Percentiles rank a stretch among this genome's conserved stretches.
These are phyloP conservation scores for Hycleus phaleratus DNA, from an alignment of 1,140 invertebrate genomes.

Conservation along the genomic window DNA sequence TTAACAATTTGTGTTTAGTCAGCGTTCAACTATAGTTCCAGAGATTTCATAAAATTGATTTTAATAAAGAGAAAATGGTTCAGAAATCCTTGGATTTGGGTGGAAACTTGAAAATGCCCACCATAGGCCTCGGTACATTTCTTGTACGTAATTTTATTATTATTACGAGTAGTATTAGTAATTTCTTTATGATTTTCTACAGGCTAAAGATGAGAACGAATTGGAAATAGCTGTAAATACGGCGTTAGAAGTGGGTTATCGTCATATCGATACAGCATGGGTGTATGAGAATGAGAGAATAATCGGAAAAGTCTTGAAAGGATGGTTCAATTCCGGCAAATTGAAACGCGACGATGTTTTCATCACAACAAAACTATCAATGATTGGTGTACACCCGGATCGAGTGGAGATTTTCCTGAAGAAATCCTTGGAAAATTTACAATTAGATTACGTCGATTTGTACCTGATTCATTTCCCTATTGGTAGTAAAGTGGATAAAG, in stretches of 20 bases:
- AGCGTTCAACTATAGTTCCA: background rate
- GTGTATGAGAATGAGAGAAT: constrained; percentile 75
- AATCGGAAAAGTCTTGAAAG: constrained; percentile 68
- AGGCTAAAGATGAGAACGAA: constrained; percentile 58
- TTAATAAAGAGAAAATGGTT: too few relatives aligned
- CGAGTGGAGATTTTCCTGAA: constrained; percentile 65
- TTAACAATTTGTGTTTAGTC: background rate
- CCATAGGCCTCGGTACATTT: too few relatives aligned
- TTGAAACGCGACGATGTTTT: constrained; percentile 68
- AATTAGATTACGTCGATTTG: constrained; percentile 74
- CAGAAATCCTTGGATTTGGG: background rate
- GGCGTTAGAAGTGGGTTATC: constrained; percentile 59
- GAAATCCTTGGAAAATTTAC: constrained; percentile 63
- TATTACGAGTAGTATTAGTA: too few relatives aligned
- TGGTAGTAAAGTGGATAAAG: constrained; percentile 49
- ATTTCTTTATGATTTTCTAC: too few relatives aligned
- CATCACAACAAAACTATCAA: constrained; percentile 70
- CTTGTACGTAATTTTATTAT: too few relatives aligned
- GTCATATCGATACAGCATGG: constrained; percentile 75
- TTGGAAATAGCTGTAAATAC: constrained; percentile 58
- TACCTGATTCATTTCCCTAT: constrained; percentile 80
- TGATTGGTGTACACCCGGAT: constrained; percentile 48
- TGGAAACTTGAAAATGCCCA: too few relatives aligned
- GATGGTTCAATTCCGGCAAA: constrained; percentile 62
- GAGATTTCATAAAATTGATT: too few relatives aligned